Base-by-base conservation (phyloP, 2,113 vertebrate species). In the Pseudolaguvia tuberculata region DNA sequence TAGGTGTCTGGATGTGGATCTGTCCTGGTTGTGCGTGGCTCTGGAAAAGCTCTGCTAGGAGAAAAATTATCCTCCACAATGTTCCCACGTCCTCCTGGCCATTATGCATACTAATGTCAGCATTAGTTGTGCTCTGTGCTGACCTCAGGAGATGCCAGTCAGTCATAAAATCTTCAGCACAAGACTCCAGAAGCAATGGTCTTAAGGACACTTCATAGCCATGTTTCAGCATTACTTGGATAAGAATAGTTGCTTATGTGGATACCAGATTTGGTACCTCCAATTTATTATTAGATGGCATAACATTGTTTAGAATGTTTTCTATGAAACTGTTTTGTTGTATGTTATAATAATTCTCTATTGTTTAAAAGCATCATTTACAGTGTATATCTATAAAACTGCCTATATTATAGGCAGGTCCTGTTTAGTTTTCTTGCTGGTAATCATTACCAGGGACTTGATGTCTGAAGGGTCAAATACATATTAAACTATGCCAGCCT, bases 361-460 rank as follows among this genome's bases (percentile, higher is more conserved):
- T 50, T 50, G 58, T 14, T n/a, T 62, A 29, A 47, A 47, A 58
- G 45, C 55, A 42, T 55, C 21, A 29, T 65, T 73, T 73, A 5
- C 53, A 63, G 62, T 55, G 21, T 47, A 21, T 47, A 31, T 47
- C 21, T 48, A 21, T 73, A 69, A 59, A 59, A 31, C 66, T 20
- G 35, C 29, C 50, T 23, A 11, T 51, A 72, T 42, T 14, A 48
- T 69, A 52, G 58, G 52, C 55, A 74, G n/a, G 51, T 79, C 21
- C 47, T 63, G 42, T 63, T 66, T 72, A 62, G 29, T 58, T 71
- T 23, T 39, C 45, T 15, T 48, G 66, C 61, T 20, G 81, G 77
- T 77, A 82, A 82, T 79, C 59, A 82, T 82, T 82, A 67, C 57
- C 59, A 74, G 3, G 70, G 75, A 67, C 70, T 67, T 55, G 65